Percentiles rank a stretch among this genome's conserved stretches.
Evolutionary conservation across 2,113 vertebrate genomes (phyloP).

Genomic region (Actenoides hombroni): DNA sequence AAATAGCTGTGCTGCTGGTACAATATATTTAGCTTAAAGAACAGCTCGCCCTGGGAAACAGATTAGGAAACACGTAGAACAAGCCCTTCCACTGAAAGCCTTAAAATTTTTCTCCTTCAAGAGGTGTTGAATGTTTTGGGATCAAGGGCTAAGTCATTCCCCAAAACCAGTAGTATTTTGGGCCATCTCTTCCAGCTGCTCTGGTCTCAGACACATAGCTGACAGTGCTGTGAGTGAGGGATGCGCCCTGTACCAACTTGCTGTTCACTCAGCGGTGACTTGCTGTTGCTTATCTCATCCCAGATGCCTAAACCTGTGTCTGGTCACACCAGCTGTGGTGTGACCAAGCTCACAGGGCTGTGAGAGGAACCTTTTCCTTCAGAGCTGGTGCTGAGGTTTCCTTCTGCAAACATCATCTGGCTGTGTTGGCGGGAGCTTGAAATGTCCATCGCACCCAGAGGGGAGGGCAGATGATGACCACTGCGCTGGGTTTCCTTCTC

Average conservation of each 20-base stretch:
- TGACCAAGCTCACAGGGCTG: not conserved
- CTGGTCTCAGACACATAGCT: rapidly evolving
- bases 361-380: not conserved
- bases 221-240: not conserved
- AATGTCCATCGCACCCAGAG: not conserved
- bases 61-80: not conserved
- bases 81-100: not conserved
- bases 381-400: not conserved
- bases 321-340: not conserved
- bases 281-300: not conserved
- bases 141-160: not conserved
- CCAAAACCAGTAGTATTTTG: not conserved
- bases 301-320: not conserved
- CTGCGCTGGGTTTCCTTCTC: not conserved
- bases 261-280: not conserved
- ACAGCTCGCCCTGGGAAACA: not conserved
- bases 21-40: constrained; percentile 25
- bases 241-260: rapidly evolving
- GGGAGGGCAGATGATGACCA: not conserved
- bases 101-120: not conserved
- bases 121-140: not conserved
- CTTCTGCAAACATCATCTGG: not conserved
- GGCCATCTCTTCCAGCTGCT: not conserved
- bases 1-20: not conserved
- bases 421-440: not conserved